These are phyloP conservation scores for Apis laboriosa DNA, from an alignment of 1,140 invertebrate species.

Conservation along the genomic window DNA sequence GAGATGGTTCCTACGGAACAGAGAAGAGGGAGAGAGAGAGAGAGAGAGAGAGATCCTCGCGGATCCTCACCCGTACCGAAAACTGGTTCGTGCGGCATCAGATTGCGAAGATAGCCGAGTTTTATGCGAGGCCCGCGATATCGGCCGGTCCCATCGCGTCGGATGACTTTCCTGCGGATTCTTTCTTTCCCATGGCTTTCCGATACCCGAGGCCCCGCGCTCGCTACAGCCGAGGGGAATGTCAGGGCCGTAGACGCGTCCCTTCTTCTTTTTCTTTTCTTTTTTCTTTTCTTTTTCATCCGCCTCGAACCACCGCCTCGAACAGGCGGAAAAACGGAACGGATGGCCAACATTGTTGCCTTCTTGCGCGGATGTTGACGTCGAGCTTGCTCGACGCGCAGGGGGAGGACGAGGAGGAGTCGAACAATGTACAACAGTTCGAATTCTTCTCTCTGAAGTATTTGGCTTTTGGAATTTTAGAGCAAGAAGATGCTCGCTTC, in stretches of 20 bases:
- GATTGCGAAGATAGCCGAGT: slow-evolving; percentile 79
- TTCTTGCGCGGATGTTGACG: too few species aligned
- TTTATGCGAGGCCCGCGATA: slow-evolving; percentile 75
- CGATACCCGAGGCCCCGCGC: slow-evolving; percentile 65
- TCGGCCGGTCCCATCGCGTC: slow-evolving; percentile 76
- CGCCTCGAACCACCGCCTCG: background rate
- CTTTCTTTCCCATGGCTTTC: slow-evolving; percentile 77
- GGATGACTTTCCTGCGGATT: slow-evolving; percentile 78
- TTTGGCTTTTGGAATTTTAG: too few species aligned
- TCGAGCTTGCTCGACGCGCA: too few species aligned
- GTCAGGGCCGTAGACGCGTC: slow-evolving; percentile 28
- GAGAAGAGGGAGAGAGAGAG: background rate
- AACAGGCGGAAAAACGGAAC: slow-evolving; percentile 18
- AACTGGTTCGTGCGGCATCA: slow-evolving; percentile 80
- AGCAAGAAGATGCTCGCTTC: too few species aligned
- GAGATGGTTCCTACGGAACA: slow-evolving; percentile 21
- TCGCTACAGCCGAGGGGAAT: slow-evolving; percentile 33
- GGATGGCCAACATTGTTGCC: too few species aligned
- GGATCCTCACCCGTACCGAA: slow-evolving; percentile 70
- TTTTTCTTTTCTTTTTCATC: too few species aligned
- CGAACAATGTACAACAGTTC: too few species aligned
- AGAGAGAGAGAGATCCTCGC: slow-evolving; percentile 9
- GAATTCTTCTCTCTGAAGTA: too few species aligned
- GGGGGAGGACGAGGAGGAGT: too few species aligned
- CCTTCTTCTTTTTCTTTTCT: background rate